These are phyloP conservation scores for Perizoma flavofasciatum DNA, from an alignment of 2,888 invertebrate genomes.

Conservation along the genomic window DNA sequence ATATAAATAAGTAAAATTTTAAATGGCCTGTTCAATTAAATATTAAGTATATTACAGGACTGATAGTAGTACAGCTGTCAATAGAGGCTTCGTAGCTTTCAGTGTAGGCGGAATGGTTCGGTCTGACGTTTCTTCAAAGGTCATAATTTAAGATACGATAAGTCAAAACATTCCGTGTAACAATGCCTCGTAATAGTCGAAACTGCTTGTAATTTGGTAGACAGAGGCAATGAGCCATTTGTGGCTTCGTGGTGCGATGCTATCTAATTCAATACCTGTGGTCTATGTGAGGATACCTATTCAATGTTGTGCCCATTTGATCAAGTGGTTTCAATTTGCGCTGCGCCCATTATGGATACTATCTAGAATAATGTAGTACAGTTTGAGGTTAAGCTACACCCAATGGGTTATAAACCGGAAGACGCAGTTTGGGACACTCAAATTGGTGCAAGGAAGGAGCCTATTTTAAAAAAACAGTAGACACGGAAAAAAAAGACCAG, in stretches of 20 bases:
- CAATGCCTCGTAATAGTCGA: conserved; percentile 26
- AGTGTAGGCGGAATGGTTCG: conserved; percentile 2
- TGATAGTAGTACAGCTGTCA: conserved; percentile 21
- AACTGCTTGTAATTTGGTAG: conserved; percentile 62
- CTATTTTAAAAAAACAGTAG: no score
- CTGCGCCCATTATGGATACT: neutral
- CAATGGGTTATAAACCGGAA: no score
- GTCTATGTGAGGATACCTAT: neutral
- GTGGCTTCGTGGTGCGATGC: conserved; percentile 23
- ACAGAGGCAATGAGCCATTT: conserved; percentile 34
- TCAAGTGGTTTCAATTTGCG: neutral
- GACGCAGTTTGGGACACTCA: no score
- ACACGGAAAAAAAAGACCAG: no score
- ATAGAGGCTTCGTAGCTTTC: conserved; percentile 3
- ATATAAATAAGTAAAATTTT: no score
- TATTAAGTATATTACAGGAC: no score
- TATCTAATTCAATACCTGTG: conserved; percentile 18
- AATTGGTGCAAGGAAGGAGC: no score
- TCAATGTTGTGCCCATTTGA: neutral
- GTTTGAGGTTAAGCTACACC: no score
- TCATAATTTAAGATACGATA: conserved; percentile 33
- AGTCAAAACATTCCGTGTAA: conserved; percentile 27
- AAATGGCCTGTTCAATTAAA: no score
- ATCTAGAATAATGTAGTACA: no score
- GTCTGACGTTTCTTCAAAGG: conserved; percentile 20